Base-by-base conservation (phyloP, 2,888 invertebrate genomes). In the Agrochola lota region DNA sequence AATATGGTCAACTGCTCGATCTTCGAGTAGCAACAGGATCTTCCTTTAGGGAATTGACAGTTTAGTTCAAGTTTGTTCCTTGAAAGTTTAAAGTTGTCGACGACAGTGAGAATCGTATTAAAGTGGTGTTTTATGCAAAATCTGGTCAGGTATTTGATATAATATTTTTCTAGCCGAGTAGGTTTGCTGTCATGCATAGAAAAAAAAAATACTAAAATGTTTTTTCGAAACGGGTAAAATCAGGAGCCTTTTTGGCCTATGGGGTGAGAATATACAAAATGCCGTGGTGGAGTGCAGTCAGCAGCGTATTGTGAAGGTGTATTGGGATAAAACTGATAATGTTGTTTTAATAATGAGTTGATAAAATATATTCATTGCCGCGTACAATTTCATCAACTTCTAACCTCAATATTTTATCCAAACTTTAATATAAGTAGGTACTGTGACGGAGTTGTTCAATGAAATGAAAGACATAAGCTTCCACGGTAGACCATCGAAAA, bases 1-100 rank as follows among this genome's bases (percentile, higher is more conserved):
- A 81, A 77, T 81, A 69, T n/a, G 55, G 57, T 81, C 40, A 81
- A 63, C 62, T 46, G n/a, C 49, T 43, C 73, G 70, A 63, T 82
- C 23, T 73, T 62, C 15, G 20, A 49, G 17, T 68, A 71, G 23
- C 35, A 71, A 52, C 66, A 46, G 57, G 11, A 43, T 64, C 57
- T 77, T 71, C 23, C 57, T 78, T 67, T 35, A 43, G 23, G 57
- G 35, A 71, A 68, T 59, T 59, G 59, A 57, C 20, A 59, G 71
- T 59, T 52, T 63, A 35, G 59, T 35, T 67, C 26, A 35, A 78
- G 70, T 73, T 70, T 40, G 57, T 73, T 43, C 35, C 15, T 77
- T 68, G 11, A 30, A 26, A 55, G 15, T 11, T 43, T 43, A 43
- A 43, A 43, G 43, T 43, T 43, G 43, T 43, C 43, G 43, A 11